Percentiles rank a stretch among this genome's conserved stretches.
phyloP scores from a whole-genome alignment of 2,888 invertebrate species.

The Hetaerina titia region DNA sequence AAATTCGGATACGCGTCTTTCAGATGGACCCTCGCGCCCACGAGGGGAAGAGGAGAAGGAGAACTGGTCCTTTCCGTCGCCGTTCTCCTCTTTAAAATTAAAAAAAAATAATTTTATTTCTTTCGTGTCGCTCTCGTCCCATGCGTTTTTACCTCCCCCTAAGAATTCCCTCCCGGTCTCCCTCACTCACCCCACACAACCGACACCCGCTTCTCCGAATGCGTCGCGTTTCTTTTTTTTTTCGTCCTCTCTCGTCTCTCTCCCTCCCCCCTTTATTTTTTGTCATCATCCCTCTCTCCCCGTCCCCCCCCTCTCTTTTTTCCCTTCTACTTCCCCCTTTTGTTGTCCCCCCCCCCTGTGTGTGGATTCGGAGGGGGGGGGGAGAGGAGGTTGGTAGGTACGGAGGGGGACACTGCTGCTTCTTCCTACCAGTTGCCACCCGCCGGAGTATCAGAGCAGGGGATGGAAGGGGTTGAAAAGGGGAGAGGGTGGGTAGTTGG shows the following conservation, averaged over 20 bases:
- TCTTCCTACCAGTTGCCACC: conserved; percentile 32
- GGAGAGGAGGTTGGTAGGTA: not conserved
- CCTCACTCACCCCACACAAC: not conserved
- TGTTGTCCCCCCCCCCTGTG: not conserved
- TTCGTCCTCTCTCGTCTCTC: not conserved
- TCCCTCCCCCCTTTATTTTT: not conserved
- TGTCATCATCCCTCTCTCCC: not conserved
- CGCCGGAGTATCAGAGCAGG: not conserved
- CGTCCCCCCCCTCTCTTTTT: not conserved
- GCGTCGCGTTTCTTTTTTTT: conserved; percentile 22
- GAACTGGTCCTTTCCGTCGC: not conserved
- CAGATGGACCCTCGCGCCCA: not conserved
- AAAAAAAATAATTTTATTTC: not conserved
- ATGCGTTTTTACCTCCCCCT: not conserved
- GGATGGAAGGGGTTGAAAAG: not conserved
- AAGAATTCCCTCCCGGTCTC: not conserved
- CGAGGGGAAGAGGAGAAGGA: not conserved
- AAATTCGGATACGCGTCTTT: not conserved
- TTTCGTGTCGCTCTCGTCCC: not conserved
- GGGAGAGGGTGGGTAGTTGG: not conserved
- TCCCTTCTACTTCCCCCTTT: not conserved
- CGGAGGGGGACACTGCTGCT: not conserved
- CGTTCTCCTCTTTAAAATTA: not conserved
- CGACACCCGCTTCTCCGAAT: not conserved
- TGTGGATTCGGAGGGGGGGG: not conserved